Evolutionary conservation across 64 coral and sea anemone species (phyloP), one percentile per base, ranked within the genome.

Genomic region (Pocillopora damicornis): DNA sequence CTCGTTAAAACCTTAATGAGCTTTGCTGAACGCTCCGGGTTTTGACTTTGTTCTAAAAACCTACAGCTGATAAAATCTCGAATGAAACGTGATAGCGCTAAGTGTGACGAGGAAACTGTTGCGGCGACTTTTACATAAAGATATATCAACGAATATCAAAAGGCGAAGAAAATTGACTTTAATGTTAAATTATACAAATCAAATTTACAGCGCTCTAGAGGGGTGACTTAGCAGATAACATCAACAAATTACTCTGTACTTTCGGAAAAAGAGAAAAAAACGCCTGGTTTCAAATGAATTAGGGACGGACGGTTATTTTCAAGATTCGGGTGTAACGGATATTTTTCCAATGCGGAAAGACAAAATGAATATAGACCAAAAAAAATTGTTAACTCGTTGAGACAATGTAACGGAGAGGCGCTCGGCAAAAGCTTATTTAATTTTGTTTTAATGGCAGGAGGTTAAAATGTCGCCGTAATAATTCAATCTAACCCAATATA

Each of bases 171-270:
- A 85, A 85, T 85, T 72, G 81, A 85, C 81, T 85, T 71, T 85
- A 58, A 85, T 85, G 81, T 72, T 72, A 85, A 85, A 13, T 73
- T 85, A 69, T 72, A 85, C 81, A 85, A 85, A 85, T 85, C 65
- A 51, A 72, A 85, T 85, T 85, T 85, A 15, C 81, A 85, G 16
- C 72, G 63, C 15, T 64, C 37, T 85, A 18, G 9, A 51, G 20
- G 67, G 64, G 71, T 66, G 62, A 65, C 81, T 51, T 6, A 11
- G 38, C 0, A 71, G 81, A 85, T 85, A 85, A 23, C 64, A 72
- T 72, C 81, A 58, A 72, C 65, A 85, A 85, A 85, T 85, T 85
- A 72, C 81, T 85, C 25, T 71, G 12, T 69, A 68, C 16, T 66
- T 72, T 57, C n/a, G 0, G 1, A n/a, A 81, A 81, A 62, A 66